Conservation (phyloP, 2,888 invertebrate species). For the Lasioglossum pauxillum region DNA sequence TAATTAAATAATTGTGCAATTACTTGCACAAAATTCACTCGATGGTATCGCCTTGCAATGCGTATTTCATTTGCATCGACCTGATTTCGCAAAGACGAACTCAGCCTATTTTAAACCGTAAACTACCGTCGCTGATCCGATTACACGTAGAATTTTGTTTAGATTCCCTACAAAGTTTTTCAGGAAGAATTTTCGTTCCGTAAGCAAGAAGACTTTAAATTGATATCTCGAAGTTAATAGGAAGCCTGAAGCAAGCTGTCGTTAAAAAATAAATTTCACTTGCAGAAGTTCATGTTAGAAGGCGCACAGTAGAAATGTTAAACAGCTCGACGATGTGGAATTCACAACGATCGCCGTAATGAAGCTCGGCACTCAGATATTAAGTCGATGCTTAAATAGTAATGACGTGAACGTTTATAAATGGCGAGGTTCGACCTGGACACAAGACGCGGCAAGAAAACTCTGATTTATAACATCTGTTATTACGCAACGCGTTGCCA, state of each 20-base stretch:
- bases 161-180: neutral
- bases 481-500: constrained; percentile 20
- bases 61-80: neutral
- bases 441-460: neutral
- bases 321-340: neutral
- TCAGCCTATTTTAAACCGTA: neutral
- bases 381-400: neutral
- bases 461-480: constrained; percentile 19
- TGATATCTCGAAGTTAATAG: neutral
- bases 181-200: neutral
- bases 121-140: neutral
- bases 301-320: neutral
- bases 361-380: too few relatives aligned
- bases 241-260: neutral
- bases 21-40: neutral
- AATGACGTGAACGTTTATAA: neutral
- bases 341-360: neutral
- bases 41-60: neutral
- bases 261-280: neutral
- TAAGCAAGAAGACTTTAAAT: neutral
- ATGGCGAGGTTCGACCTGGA: neutral
- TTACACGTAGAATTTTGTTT: neutral
- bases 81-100: neutral
- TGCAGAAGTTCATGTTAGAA: neutral
- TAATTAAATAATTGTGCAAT: too few relatives aligned